Base-by-base conservation (phyloP, 2,888 invertebrate genomes). In the Heliothis peltigera region DNA sequence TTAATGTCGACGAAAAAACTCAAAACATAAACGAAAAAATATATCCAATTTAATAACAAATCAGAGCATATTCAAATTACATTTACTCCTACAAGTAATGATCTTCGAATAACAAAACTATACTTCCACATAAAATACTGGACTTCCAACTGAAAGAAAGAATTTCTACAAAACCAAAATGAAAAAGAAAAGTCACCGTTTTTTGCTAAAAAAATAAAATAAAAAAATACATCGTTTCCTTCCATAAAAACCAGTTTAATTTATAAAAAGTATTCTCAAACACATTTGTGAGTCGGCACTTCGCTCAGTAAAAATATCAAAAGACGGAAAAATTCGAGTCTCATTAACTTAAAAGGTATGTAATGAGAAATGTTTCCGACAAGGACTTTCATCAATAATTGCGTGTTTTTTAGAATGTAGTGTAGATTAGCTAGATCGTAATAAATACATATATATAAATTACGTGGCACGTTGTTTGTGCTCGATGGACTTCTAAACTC, bases 211-310 rank as follows among this genome's bases (percentile, higher is more conserved):
- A 10, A 39, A 39, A n/a, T n/a, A 39, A 39, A 0, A 4, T n/a
- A 39, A 15, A n/a, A n/a, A 39, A 39, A 39, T 39, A 39, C 39
- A n/a, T 39, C 39, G 39, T 39, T 39, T 39, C n/a, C 39, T n/a
- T 39, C 39, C 3, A 39, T n/a, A 39, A 39, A 39, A 39, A n/a
- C 39, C 39, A 39, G 39, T 39, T 39, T n/a, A 15, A 39, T 39
- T 39, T n/a, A n/a, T n/a, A 39, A 39, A 39, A 39, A 15, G 39
- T n/a, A 39, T 15, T 39, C 39, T 39, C 1, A 15, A 32, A n/a
- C n/a, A 39, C 39, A 39, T n/a, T 39, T n/a, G 5, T 15, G 3
- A 15, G n/a, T 15, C 5, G 15, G 39, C 3, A 6, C n/a, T 39
- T n/a, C 15, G 39, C n/a, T n/a, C n/a, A n/a, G n/a, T 39, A 39